A percentile compares a stretch with the other conserved stretches of the same genome.
Evolutionary conservation across 2,113 vertebrate species (phyloP).

Genomic region (Parotia lawesii): DNA sequence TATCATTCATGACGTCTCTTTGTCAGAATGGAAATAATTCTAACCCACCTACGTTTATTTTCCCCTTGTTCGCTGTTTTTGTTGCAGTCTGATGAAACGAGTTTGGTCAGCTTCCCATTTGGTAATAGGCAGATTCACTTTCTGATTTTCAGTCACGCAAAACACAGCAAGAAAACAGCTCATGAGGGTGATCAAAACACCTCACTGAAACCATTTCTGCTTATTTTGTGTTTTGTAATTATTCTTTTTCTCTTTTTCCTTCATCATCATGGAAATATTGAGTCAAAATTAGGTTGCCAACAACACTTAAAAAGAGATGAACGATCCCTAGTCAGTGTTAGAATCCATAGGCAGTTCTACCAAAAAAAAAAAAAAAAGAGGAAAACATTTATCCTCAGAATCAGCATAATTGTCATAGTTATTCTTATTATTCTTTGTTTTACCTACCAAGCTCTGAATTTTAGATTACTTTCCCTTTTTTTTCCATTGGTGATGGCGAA

Average conservation of each 20-base stretch:
- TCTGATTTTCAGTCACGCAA: conserved; percentile 42
- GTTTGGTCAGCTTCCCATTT: conserved; percentile 30
- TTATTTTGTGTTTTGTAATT: conserved; percentile 32
- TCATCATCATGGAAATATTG: not conserved
- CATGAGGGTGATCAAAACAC: conserved; percentile 42
- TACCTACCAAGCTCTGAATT: conserved; percentile 3
- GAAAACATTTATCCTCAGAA: conserved; percentile 5
- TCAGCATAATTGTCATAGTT: conserved; percentile 2
- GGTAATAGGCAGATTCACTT: conserved; percentile 34
- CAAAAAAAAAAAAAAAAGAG: not conserved
- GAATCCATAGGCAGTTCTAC: not conserved
- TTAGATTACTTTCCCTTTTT: not conserved
- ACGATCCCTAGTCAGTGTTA: conserved; percentile 4
- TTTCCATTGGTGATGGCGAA: not conserved
- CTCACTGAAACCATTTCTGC: conserved; percentile 48
- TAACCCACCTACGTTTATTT: conserved; percentile 28
- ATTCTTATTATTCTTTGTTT: conserved; percentile 25
- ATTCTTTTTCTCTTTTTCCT: not conserved
- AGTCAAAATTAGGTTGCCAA: conserved; percentile 47
- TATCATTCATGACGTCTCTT: not conserved
- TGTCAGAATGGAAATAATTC: conserved; percentile 22
- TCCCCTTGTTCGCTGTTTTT: not conserved
- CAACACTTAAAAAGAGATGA: conserved; percentile 35
- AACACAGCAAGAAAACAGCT: conserved; percentile 32
- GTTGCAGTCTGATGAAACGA: not conserved